Conservation (phyloP, 1,140 invertebrate genomes). For the Macrostomum lignano region DNA sequence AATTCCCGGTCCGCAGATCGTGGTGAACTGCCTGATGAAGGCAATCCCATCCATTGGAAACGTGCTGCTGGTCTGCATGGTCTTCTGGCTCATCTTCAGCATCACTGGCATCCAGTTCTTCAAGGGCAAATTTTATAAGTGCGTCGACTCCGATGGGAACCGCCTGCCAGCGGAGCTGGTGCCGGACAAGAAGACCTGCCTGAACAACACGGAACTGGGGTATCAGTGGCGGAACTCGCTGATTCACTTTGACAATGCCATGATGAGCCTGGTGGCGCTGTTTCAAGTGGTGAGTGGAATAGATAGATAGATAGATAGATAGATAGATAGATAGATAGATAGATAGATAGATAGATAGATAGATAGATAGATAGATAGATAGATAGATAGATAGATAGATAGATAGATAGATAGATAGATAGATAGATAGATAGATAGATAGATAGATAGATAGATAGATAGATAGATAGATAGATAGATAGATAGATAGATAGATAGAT, state of each 20-base stretch:
- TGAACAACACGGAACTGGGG: background rate
- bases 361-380: too few relatives aligned
- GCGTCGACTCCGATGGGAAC: slow-evolving; percentile 34
- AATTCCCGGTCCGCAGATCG: slow-evolving; percentile 35
- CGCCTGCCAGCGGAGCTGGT: slow-evolving; percentile 30
- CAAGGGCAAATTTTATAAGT: slow-evolving; percentile 60
- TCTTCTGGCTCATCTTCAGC: slow-evolving; percentile 67
- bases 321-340: too few relatives aligned
- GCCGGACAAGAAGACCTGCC: background rate
- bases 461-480: too few relatives aligned
- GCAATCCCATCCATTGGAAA: slow-evolving; percentile 83
- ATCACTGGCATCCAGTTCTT: slow-evolving; percentile 67
- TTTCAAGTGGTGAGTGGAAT: slow-evolving; percentile 46
- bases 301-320: background rate
- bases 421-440: too few relatives aligned
- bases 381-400: too few relatives aligned
- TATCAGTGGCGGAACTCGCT: slow-evolving; percentile 85
- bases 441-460: too few relatives aligned
- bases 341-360: too few relatives aligned
- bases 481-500: too few relatives aligned
- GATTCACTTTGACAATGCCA: slow-evolving; percentile 92
- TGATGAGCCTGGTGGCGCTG: slow-evolving; percentile 75
- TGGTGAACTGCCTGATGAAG: slow-evolving; percentile 70
- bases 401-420: too few relatives aligned
- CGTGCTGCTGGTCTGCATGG: slow-evolving; percentile 56